Evolutionary conservation across 1,140 invertebrate genomes (phyloP).

Genomic region (Heliconius melpomene): DNA sequence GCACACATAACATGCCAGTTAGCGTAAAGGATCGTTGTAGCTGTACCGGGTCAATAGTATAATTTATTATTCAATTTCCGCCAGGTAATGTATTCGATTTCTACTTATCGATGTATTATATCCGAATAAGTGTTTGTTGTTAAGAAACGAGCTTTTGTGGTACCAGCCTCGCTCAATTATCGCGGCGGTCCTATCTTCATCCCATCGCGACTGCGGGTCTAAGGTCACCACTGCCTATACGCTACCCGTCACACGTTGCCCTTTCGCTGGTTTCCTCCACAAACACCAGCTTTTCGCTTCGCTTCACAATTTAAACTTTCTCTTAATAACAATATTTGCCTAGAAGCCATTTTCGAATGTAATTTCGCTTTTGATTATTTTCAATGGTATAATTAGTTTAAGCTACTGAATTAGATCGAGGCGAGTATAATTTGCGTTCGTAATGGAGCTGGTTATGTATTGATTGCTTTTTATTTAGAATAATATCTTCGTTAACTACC

Average conservation of each 20-base stretch:
- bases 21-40: neutral
- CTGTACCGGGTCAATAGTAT: constrained; percentile 2
- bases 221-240: constrained; percentile 51
- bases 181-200: constrained; percentile 30
- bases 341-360: constrained; percentile 42
- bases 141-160: constrained; percentile 13
- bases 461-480: constrained; percentile 21
- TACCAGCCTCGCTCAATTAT: constrained; percentile 28
- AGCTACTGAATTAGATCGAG: constrained; percentile 27
- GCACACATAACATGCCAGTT: neutral
- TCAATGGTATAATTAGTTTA: constrained; percentile 43
- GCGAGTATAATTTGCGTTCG: constrained; percentile 24
- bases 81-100: constrained; percentile 32
- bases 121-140: constrained; percentile 29
- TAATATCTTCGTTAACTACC: constrained; percentile 8
- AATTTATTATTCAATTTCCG: constrained; percentile 33
- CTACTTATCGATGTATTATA: constrained; percentile 34
- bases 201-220: constrained; percentile 44
- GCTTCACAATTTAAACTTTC: constrained; percentile 59
- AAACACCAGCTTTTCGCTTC: constrained; percentile 53
- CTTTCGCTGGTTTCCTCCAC: constrained; percentile 42
- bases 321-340: constrained; percentile 51
- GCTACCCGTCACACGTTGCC: constrained; percentile 55
- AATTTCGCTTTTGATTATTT: constrained; percentile 42
- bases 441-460: neutral